Conservation (phyloP, 1,140 invertebrate species). For the Patella vulgata region DNA sequence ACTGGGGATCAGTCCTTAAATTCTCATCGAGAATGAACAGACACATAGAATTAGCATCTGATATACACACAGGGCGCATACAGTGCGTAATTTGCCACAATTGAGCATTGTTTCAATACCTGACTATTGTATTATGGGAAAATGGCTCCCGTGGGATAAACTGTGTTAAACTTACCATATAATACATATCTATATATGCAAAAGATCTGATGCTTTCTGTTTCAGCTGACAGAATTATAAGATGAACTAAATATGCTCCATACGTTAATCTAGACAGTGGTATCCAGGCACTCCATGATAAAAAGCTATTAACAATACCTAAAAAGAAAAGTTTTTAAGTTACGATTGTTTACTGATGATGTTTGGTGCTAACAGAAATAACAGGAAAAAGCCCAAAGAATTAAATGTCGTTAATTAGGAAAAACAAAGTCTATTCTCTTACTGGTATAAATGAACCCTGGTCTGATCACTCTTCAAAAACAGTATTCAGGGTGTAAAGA, state of each 20-base stretch:
- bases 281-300: constrained; percentile 83
- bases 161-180: too few species aligned
- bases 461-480: not conserved
- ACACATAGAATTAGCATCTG: too few species aligned
- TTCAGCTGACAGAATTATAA: constrained; percentile 37
- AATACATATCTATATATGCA: too few species aligned
- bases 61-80: too few species aligned
- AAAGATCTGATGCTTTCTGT: too few species aligned
- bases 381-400: too few species aligned
- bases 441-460: not conserved
- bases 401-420: not conserved
- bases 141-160: too few species aligned
- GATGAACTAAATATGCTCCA: constrained; percentile 87
- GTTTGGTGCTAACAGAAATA: not conserved
- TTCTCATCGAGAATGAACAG: too few species aligned
- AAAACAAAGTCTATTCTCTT: not conserved
- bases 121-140: too few species aligned
- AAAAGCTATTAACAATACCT: constrained; percentile 75
- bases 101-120: too few species aligned
- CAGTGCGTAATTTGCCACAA: too few species aligned
- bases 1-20: too few species aligned
- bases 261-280: constrained; percentile 88
- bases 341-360: not conserved
- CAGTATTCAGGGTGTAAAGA: not conserved
- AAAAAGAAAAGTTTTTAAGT: constrained; percentile 10